These are phyloP conservation scores for Hipposideros armiger DNA, from an alignment of 2,113 vertebrate species.

Conservation along the genomic window DNA sequence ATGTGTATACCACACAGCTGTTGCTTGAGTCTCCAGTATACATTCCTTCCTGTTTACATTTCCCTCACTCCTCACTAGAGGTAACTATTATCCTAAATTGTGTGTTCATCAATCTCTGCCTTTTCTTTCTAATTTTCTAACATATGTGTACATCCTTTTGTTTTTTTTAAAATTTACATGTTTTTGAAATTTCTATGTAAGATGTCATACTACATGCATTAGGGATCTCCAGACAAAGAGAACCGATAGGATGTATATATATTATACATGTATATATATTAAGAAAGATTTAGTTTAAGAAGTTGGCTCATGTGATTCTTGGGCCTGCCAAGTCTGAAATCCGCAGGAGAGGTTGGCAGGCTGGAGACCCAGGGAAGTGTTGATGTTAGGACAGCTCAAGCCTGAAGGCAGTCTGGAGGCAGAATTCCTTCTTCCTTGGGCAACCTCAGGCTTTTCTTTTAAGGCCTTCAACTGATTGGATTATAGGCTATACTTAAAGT, in stretches of 20 bases:
- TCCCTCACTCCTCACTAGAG: neutral
- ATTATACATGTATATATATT: neutral
- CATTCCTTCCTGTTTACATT: neutral
- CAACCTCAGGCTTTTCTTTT: neutral
- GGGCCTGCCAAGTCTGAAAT: neutral
- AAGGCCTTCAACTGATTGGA: neutral
- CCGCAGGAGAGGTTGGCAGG: neutral
- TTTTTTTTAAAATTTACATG: neutral
- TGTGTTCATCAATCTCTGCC: neutral
- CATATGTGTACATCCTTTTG: neutral
- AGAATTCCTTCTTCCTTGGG: neutral
- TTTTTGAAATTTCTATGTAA: neutral
- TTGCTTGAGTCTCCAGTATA: neutral
- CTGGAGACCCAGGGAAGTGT: neutral
- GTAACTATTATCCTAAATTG: neutral
- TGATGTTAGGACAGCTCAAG: neutral
- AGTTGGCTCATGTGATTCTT: neutral
- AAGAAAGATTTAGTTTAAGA: constrained; percentile 6
- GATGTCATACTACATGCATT: neutral
- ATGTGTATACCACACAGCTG: neutral
- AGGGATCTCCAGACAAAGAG: neutral
- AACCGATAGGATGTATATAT: neutral
- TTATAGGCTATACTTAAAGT: neutral
- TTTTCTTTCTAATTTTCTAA: neutral
- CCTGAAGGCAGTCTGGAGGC: neutral